Base-by-base conservation (phyloP, 2,888 invertebrate genomes). In the Stenolophus ochropezus region DNA sequence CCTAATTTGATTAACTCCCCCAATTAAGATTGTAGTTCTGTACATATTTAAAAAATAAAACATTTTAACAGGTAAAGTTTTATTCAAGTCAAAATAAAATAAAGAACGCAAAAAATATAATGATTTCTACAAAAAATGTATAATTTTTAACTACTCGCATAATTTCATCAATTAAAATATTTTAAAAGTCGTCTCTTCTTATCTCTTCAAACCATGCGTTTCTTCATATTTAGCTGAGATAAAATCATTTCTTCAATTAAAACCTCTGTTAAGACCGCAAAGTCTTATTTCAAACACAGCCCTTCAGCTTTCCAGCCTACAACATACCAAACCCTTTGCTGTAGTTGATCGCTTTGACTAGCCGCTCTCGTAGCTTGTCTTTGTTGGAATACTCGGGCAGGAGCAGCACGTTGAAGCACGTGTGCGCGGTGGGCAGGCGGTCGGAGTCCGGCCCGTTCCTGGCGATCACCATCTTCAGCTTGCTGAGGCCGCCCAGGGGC, bases 271-370 rank as follows among this genome's bases (percentile, higher is more conserved):
- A 33, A 33, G 33, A 33, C 33, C 11, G 4, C 33, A 42, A 2
- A 42, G 33, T 42, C 33, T 42, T 33, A 1, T 5, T 33, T 42
- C 11, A 42, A 42, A 42, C 33, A 42, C 33, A 42, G 33, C 33
- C 33, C 33, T 42, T 42, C 33, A 2, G 33, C 33, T 42, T 42
- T 42, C 33, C 33, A 42, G 4, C 8, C 33, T 93, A 97, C 89
- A 97, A 93, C 96, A 98, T 97, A 85, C 98, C 98, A 89, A 98
- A 98, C 83, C 98, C 98, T 91, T 98, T 97, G 11, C 97, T 96
- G 89, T 98, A 97, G 88, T 94, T 96, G 85, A 98, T 97, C 69
- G 98, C 98, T 89, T 98, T 98, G 86, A 97, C 91, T 82, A 98
- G 92, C 87, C 98, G 92, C 88, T 98, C 97, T 87, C 94, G 92